These are phyloP conservation scores for Xanthorhoe designata DNA, from an alignment of 2,888 invertebrate genomes.

Conservation along the genomic window DNA sequence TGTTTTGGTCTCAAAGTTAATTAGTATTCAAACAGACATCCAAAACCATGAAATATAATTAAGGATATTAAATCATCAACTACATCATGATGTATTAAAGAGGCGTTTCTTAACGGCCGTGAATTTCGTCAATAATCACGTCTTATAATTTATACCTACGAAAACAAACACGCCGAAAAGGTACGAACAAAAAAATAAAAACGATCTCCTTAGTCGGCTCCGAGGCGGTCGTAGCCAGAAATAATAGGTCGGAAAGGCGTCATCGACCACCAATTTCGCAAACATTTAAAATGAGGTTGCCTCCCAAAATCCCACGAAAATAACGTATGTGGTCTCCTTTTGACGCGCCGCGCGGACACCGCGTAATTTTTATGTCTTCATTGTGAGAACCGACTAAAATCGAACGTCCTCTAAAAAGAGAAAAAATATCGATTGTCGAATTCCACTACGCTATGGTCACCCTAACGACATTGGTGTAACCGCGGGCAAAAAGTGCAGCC, in stretches of 20 bases:
- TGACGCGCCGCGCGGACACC: slow-evolving; percentile 70
- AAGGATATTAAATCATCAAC: slow-evolving; percentile 28
- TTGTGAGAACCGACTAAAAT: slow-evolving; percentile 73
- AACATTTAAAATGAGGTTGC: slow-evolving; percentile 65
- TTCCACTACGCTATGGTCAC: slow-evolving; percentile 74
- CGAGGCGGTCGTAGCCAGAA: slow-evolving; percentile 70
- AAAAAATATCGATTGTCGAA: slow-evolving; percentile 67
- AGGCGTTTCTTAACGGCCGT: slow-evolving; percentile 48
- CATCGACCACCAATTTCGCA: slow-evolving; percentile 81
- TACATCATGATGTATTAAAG: slow-evolving; percentile 36
- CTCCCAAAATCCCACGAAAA: slow-evolving; percentile 67
- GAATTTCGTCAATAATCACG: slow-evolving; percentile 79
- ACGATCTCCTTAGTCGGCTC: slow-evolving; percentile 65
- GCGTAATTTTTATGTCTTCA: slow-evolving; percentile 84
- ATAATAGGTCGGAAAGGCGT: slow-evolving; percentile 82
- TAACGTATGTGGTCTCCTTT: slow-evolving; percentile 80
- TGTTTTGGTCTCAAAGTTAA: slow-evolving; percentile 4
- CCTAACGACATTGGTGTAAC: slow-evolving; percentile 78
- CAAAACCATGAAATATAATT: slow-evolving; percentile 14
- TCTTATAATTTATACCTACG: slow-evolving; percentile 70
- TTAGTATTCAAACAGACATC: slow-evolving; percentile 20
- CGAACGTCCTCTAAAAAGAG: slow-evolving; percentile 58
- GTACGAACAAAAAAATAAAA: slow-evolving; percentile 57
- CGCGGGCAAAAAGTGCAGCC: slow-evolving; percentile 70
- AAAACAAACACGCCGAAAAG: slow-evolving; percentile 80